Base-by-base conservation (phyloP, 2,888 invertebrate genomes). In the Agrenia bidenticulata region DNA sequence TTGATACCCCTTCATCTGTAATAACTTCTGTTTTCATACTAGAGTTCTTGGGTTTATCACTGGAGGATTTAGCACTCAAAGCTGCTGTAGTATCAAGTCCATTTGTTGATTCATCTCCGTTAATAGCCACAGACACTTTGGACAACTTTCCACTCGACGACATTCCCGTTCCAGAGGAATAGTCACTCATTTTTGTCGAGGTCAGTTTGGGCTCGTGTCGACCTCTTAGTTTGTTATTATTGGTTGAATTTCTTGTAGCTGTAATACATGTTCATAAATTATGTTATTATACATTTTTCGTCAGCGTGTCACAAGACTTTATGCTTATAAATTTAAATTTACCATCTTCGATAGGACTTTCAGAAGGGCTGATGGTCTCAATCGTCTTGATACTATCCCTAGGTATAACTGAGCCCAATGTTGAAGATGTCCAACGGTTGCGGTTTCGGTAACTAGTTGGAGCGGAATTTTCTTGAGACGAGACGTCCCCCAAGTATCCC, bases 401-500 rank as follows among this genome's bases (percentile, higher is more conserved):
- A 4, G 69, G 66, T 51, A 73, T 73, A 13, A 64, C 66, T 13
- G 71, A 71, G 1, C 68, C 73, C 39, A 71, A 65, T 1, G 73
- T 67, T 5, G 66, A 64, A 11, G 66, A 58, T 4, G 71, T 66
- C 62, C 57, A 63, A 4, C 64, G 21, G 39, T 24, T 66, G 53
- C 27, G 41, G 59, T 49, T 51, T 42, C 23, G n/a, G 21, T 45
- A 17, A 7, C 24, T 23, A 13, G 50, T 50, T 15, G 24, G 42
- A 56, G 37, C 24, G 2, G 65, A 69, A 15, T 41, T 57, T 41
- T 65, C 67, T 1, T 39, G 19, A 1, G 63, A 63, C 1, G 72
- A 72, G 23, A 71, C 42, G 55, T 73, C 73, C 2, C 64, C 72
- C n/a, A 67, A 54, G 39, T 73, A 72, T 1, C 73, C 73, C 53